These are phyloP conservation scores for Lasioglossum marginatum DNA, from an alignment of 2,888 invertebrate species.

Conservation along the genomic window DNA sequence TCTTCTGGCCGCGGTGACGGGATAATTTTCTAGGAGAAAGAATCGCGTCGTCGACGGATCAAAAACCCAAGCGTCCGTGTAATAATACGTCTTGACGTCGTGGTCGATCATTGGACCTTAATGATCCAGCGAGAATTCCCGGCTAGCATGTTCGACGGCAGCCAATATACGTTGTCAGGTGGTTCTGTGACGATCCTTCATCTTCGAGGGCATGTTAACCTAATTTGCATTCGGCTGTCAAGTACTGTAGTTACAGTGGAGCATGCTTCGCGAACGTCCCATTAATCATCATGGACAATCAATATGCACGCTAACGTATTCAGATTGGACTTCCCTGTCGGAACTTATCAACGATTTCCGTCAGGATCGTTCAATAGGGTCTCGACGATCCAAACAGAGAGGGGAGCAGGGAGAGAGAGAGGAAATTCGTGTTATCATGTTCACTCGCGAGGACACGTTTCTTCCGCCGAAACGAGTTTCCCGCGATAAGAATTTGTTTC, in stretches of 20 bases:
- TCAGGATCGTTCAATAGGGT: slow-evolving; percentile 1
- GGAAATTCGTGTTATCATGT: neutral
- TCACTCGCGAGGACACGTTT: neutral
- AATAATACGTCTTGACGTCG: neutral
- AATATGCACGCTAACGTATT: slow-evolving; percentile 62
- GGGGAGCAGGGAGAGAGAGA: neutral
- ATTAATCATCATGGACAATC: slow-evolving; percentile 75
- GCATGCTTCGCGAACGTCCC: slow-evolving; percentile 59
- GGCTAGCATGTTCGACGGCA: slow-evolving; percentile 44
- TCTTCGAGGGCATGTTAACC: slow-evolving; percentile 72
- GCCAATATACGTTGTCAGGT: slow-evolving; percentile 55
- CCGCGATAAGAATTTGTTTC: slow-evolving; percentile 55
- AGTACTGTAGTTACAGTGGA: slow-evolving; percentile 69
- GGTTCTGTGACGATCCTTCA: slow-evolving; percentile 64
- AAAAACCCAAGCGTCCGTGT: neutral
- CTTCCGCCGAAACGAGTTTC: neutral
- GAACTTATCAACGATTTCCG: slow-evolving; percentile 49
- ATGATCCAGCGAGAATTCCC: slow-evolving; percentile 42
- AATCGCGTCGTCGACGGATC: neutral
- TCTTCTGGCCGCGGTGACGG: neutral
- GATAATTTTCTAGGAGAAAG: neutral
- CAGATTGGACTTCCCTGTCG: slow-evolving; percentile 59
- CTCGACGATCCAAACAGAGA: neutral
- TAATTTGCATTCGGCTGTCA: slow-evolving; percentile 69
- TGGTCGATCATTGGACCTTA: slow-evolving; percentile 17